Conservation (phyloP, 2,113 vertebrate species). For the Lampris megalopsis region DNA sequence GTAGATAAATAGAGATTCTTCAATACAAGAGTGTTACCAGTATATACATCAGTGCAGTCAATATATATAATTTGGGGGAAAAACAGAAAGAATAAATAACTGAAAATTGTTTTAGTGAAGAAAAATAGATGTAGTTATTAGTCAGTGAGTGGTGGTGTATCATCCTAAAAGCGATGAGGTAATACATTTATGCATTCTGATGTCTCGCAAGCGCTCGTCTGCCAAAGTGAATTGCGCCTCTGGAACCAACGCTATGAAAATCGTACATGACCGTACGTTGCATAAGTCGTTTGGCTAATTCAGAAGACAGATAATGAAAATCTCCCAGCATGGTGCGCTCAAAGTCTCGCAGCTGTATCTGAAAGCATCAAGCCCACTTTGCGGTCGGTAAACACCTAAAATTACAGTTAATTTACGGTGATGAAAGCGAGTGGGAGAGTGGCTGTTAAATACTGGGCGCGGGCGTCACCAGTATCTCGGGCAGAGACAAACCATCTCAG, state of each 20-base stretch:
- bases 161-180: no score
- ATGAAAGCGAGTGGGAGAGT: conserved; percentile 65
- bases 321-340: not conserved
- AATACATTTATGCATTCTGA: no score
- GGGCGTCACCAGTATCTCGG: conserved; percentile 44
- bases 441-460: conserved; percentile 61
- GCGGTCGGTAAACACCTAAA: conserved; percentile 60
- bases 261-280: not conserved
- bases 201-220: no score
- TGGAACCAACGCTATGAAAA: not conserved
- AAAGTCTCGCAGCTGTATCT: conserved; percentile 36
- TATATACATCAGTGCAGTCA: no score
- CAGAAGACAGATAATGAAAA: conserved; percentile 15
- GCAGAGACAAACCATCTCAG: conserved; percentile 48
- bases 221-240: no score
- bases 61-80: no score
- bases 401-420: conserved; percentile 73
- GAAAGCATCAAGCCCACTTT: conserved; percentile 51
- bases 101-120: no score
- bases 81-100: no score
- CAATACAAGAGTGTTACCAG: no score
- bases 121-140: no score
- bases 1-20: no score
- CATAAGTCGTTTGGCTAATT: not conserved
- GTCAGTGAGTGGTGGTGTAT: no score